Evolutionary conservation across 2,888 invertebrate genomes (phyloP), one percentile per base, ranked within the genome.

Genomic region (Tetramorium bicarinatum): DNA sequence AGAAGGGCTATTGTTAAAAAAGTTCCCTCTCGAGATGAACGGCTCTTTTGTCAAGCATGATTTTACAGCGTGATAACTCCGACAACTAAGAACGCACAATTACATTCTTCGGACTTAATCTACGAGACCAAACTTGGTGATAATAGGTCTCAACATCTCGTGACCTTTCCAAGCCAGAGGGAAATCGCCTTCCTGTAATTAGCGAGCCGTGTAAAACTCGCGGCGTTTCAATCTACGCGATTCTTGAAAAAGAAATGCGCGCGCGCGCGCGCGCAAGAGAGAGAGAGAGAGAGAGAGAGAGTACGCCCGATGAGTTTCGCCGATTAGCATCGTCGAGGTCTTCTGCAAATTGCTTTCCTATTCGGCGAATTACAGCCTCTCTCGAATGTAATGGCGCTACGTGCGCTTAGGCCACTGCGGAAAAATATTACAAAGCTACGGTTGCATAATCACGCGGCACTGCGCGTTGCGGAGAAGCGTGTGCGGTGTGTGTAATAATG

Each of bases 341-440:
- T 67, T 74, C 52, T n/a, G 64, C 69, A 79, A 83, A 83, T 83
- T 79, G 56, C 67, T 86, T 83, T 79, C 56, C 67, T 77, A 62
- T 66, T 49, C 54, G 52, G 47, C 47, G 75, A 85, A 59, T 61
- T 59, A 25, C 61, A 13, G 75, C 34, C 44, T 81, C 54, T 67
- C 66, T 34, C 41, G 25, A 21, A 11, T 8, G 61, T 29, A 54
- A 69, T 72, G 34, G 59, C 64, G 64, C 64, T 76, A 64, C 74
- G 38, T 29, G 54, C 52, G 52, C 41, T 47, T 59, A 80, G 59
- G 56, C 79, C 56, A 59, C 21, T 49, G 44, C 56, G 76, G 69
- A 69, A 83, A 87, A 81, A 56, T 74, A 61, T 81, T 74, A 34
- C 54, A 54, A 47, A 52, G 62, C 29, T 1, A 52, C 47, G 67